Base-by-base conservation (phyloP, 2,888 invertebrate genomes). In the Aphodius granarius region DNA sequence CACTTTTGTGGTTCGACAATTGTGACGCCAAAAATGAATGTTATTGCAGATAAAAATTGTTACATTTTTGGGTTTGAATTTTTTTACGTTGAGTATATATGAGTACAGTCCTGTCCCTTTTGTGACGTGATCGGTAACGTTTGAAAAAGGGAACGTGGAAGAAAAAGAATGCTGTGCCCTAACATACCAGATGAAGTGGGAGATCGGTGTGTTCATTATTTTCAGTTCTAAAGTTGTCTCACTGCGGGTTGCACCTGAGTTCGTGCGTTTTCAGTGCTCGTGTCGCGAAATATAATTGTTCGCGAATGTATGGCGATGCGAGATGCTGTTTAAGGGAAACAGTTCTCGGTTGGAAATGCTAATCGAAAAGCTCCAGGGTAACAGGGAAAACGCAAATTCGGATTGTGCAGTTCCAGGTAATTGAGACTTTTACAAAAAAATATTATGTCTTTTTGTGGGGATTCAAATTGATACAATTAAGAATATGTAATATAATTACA, bases 361-460 rank as follows among this genome's bases (percentile, higher is more conserved):
- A 82, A 95, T 95, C 81, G 95, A 95, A 87, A 95, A 95, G 88
- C 95, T 95, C 82, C 95, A 95, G 86, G 94, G 94, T 4, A 94
- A 93, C 83, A 95, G 95, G 88, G 94, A 94, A 86, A 92, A 92
- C 62, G 63, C 77, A 73, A 73, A 74, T 63, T 68, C 74, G 13
- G 77, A 80, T 9, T 63, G 66, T n/a, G 71, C 43, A 6, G 43
- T 75, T 62, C 62, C 77, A 71, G 77, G 76, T 77, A 77, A n/a
- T 43, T 43, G 43, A 13, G 13, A 43, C 6, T 43, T 43, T 9
- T 43, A 43, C 43, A 70, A 20, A 5, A 68, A 5, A 62, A 43
- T 43, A 3, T 43, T 43, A 13, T 43, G 1, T 43, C 13, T 43
- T 43, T 43, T 9, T 3, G 13, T 43, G 6, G 6, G 13, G 13